Conservation (phyloP, 2,113 vertebrate genomes). For the Microcebus jonahi region DNA sequence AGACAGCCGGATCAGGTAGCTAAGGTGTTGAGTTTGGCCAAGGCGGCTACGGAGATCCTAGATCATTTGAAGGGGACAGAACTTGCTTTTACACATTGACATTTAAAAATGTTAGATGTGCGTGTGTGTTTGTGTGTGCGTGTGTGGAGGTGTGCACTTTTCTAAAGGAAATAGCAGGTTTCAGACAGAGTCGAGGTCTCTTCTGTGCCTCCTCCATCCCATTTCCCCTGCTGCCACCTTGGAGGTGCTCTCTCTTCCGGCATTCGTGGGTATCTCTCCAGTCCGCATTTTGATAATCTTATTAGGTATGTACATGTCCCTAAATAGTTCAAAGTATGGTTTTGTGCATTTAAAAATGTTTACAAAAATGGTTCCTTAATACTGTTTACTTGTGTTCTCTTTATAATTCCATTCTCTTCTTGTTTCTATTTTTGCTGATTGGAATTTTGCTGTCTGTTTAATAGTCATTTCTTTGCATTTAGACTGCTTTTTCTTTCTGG, state of each 20-base stretch:
- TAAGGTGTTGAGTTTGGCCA: not conserved
- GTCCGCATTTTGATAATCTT: not conserved
- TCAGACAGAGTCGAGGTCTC: not conserved
- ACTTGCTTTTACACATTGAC: not conserved
- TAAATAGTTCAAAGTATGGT: not conserved
- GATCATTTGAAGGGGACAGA: not conserved
- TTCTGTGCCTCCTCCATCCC: not conserved
- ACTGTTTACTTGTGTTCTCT: not conserved
- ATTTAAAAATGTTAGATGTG: not conserved
- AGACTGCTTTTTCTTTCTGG: not conserved
- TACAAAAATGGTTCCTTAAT: not conserved
- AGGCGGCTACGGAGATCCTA: not conserved
- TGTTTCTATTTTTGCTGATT: not conserved
- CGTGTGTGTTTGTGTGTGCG: not conserved
- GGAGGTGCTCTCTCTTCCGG: not conserved
- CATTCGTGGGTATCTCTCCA: rapidly evolving
- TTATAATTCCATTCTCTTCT: not conserved
- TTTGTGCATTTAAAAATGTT: not conserved
- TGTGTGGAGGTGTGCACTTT: not conserved
- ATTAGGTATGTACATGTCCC: not conserved
- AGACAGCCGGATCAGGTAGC: not conserved
- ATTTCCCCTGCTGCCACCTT: too few species aligned
- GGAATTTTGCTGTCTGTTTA: not conserved
- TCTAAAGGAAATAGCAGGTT: not conserved
- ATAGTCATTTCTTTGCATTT: not conserved